phyloP scores from a whole-genome alignment of 2,113 vertebrate genomes.

The Polypterus bichir region DNA sequence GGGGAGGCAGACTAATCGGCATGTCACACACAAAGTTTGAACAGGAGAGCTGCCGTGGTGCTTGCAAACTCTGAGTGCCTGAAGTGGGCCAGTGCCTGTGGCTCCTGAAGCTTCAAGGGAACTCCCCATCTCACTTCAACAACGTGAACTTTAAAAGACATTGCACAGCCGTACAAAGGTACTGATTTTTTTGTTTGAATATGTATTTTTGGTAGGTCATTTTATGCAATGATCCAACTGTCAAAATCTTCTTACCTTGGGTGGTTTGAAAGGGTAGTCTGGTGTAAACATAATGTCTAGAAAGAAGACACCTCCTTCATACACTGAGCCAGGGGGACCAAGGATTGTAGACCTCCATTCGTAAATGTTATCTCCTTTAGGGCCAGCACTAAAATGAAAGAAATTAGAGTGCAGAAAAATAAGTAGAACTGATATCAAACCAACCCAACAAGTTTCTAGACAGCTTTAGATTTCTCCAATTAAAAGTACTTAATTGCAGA shows the following conservation, averaged over 20 bases:
- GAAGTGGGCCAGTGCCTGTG: too few relatives aligned
- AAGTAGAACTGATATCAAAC: conserved; percentile 3
- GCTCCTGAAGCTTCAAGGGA: too few relatives aligned
- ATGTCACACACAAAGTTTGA: too few relatives aligned
- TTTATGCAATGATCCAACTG: not conserved
- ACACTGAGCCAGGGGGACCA: conserved; percentile 85
- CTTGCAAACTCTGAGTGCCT: too few relatives aligned
- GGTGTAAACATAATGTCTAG: conserved; percentile 89
- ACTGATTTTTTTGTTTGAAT: not conserved
- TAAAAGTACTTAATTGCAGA: too few relatives aligned
- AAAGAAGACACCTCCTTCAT: conserved; percentile 90
- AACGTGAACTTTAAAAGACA: too few relatives aligned
- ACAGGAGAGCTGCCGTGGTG: too few relatives aligned
- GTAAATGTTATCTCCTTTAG: conserved; percentile 92
- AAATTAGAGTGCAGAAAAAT: not conserved
- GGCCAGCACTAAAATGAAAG: conserved; percentile 63
- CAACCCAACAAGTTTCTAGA: too few relatives aligned
- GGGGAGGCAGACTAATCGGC: too few relatives aligned
- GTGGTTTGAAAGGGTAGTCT: conserved; percentile 93
- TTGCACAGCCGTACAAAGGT: not conserved
- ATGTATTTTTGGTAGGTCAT: not conserved
- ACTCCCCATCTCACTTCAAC: too few relatives aligned
- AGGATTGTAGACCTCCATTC: conserved; percentile 93
- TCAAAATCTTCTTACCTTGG: conserved; percentile 63
- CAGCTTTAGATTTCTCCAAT: too few relatives aligned